Percentiles rank a stretch among this genome's conserved stretches.
Evolutionary conservation across 2,888 invertebrate genomes (phyloP).

Genomic region (Marronus borbonicus): DNA sequence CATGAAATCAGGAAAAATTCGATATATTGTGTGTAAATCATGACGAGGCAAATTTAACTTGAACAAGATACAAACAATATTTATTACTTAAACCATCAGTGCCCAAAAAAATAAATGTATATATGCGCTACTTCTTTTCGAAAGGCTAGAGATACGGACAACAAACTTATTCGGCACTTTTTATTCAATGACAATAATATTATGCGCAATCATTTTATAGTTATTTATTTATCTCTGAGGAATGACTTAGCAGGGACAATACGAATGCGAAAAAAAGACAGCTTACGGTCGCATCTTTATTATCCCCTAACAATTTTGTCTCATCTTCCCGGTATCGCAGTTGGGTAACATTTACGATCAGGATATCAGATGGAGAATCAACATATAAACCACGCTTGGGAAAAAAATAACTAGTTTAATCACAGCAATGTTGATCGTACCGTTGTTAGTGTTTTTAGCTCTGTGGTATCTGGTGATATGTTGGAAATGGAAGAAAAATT

Average conservation of each 20-base stretch:
- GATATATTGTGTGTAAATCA: no score
- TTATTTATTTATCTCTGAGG: no score
- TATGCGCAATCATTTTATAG: no score
- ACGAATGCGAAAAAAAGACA: slow-evolving; percentile 1
- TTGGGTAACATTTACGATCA: not conserved
- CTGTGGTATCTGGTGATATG: slow-evolving; percentile 38
- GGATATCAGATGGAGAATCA: not conserved
- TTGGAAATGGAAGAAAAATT: slow-evolving; percentile 43
- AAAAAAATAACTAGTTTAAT: not conserved
- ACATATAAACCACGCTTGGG: not conserved
- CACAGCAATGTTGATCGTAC: slow-evolving; percentile 32
- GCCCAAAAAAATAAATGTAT: no score
- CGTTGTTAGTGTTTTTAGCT: slow-evolving; percentile 4
- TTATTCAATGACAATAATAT: no score
- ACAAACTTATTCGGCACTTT: no score
- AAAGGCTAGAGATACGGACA: no score
- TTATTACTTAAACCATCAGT: no score
- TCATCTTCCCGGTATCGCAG: not conserved
- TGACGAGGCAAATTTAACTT: no score
- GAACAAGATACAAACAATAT: no score
- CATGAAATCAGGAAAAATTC: no score
- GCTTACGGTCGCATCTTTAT: not conserved
- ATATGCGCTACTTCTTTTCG: no score
- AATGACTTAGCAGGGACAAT: not conserved
- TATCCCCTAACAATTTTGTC: not conserved